These are phyloP conservation scores for Ivindomyrus marchei DNA, from an alignment of 2,113 vertebrate genomes.

Conservation along the genomic window DNA sequence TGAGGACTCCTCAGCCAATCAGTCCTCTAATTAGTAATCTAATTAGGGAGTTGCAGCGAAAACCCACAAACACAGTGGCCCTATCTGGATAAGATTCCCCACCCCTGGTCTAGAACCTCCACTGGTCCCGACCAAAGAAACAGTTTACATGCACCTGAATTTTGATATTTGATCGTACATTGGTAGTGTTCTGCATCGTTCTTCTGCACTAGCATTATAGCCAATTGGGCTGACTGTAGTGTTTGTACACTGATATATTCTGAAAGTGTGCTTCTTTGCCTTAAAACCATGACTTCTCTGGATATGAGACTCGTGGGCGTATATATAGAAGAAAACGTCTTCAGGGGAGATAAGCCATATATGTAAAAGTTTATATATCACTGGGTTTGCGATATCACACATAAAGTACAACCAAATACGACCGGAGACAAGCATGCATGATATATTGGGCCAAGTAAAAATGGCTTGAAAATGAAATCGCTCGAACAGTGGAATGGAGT, in stretches of 20 bases:
- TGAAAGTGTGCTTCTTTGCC: background rate
- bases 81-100: too few relatives aligned
- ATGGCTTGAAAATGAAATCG: background rate
- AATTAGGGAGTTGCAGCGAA: too few relatives aligned
- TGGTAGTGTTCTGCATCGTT: slow-evolving; percentile 32
- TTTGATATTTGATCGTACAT: background rate
- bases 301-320: slow-evolving; percentile 59
- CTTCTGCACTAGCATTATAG: slow-evolving; percentile 29
- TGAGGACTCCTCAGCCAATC: too few relatives aligned
- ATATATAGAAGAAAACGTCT: slow-evolving; percentile 55
- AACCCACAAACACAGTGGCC: too few relatives aligned
- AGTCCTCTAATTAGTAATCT: too few relatives aligned
- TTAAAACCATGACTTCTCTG: slow-evolving; percentile 49
- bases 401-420: background rate
- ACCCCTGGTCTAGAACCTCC: background rate
- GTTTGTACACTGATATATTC: background rate
- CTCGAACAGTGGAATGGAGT: background rate
- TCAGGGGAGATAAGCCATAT: slow-evolving; percentile 59
- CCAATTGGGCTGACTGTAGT: background rate
- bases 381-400: background rate
- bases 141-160: slow-evolving; percentile 15
- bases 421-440: background rate
- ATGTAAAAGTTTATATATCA: background rate
- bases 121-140: background rate
- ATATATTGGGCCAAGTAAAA: background rate